Conservation (phyloP, 2,797 vertebrate genomes). For the Gouania willdenowi region DNA sequence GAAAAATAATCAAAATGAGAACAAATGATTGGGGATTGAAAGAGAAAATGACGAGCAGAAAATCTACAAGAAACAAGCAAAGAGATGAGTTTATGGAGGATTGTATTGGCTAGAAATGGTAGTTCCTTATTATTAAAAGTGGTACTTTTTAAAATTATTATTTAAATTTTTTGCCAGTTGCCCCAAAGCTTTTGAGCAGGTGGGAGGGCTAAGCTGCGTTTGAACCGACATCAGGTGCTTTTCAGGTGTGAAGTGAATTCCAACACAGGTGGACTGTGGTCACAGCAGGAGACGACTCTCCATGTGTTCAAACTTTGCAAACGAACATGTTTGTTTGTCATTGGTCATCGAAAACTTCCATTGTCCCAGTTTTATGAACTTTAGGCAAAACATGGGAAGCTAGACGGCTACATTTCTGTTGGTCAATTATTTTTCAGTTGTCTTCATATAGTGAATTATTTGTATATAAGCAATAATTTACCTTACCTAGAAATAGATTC, state of each 20-base stretch:
- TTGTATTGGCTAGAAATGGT: too few relatives aligned
- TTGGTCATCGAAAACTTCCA: neutral
- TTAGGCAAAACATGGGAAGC: too few relatives aligned
- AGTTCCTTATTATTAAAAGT: too few relatives aligned
- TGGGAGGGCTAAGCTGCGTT: conserved; percentile 17
- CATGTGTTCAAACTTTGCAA: conserved; percentile 15
- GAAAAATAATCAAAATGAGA: too few relatives aligned
- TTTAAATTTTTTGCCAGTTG: conserved; percentile 39
- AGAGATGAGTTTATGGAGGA: too few relatives aligned
- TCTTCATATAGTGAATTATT: neutral
- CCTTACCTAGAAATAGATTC: conserved; percentile 32
- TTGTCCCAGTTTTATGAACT: neutral
- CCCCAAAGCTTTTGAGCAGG: conserved; percentile 22
- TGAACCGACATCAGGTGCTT: conserved; percentile 28
- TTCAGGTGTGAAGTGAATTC: conserved; percentile 52
- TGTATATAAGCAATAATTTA: conserved; percentile 1
- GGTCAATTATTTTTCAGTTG: neutral
- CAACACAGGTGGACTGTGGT: conserved; percentile 16
- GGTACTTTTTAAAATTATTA: too few relatives aligned
- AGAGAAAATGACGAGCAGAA: too few relatives aligned
- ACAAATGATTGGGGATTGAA: too few relatives aligned
- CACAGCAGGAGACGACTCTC: conserved; percentile 10
- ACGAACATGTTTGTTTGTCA: conserved; percentile 6
- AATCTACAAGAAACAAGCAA: too few relatives aligned
- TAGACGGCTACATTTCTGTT: too few relatives aligned